Percentiles rank a stretch among this genome's conserved stretches.
These are phyloP conservation scores for Drosophila asahinai DNA, from an alignment of 1,140 invertebrate species.

Conservation along the genomic window DNA sequence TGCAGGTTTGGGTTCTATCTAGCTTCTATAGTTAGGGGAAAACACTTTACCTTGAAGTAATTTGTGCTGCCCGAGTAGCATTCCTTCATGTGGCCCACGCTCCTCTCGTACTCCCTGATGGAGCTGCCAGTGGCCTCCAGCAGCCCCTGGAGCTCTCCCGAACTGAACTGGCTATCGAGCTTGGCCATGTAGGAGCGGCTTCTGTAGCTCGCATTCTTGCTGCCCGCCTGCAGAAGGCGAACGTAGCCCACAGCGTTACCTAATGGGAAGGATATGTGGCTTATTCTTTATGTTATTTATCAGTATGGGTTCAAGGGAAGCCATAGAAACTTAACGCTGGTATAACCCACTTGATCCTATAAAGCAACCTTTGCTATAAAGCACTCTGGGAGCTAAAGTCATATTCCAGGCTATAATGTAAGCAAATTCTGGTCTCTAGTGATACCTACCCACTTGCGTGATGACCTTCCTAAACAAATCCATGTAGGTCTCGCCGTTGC, in stretches of 20 bases:
- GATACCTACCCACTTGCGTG: slow-evolving; percentile 92
- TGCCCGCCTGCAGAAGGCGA: slow-evolving; percentile 96
- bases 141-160: slow-evolving; percentile 86
- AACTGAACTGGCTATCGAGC: slow-evolving; percentile 88
- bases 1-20: too few species aligned
- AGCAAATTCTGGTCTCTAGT: too few species aligned
- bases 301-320: too few species aligned
- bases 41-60: slow-evolving; percentile 92
- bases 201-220: slow-evolving; percentile 95
- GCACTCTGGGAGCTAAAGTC: too few species aligned
- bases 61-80: slow-evolving; percentile 97
- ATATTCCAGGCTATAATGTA: too few species aligned
- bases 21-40: too few species aligned
- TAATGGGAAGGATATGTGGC: slow-evolving; percentile 50
- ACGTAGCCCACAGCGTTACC: slow-evolving; percentile 99
- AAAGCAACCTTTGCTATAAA: too few species aligned
- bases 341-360: too few species aligned
- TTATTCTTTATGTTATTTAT: too few species aligned
- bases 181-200: slow-evolving; percentile 96
- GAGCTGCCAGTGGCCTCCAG: slow-evolving; percentile 72
- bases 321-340: too few species aligned
- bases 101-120: slow-evolving; percentile 62
- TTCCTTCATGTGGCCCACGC: slow-evolving; percentile 88
- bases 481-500: slow-evolving; percentile 94
- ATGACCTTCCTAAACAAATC: slow-evolving; percentile 97